Conservation (phyloP, 2,888 invertebrate genomes). For the Microctonus brassicae region DNA sequence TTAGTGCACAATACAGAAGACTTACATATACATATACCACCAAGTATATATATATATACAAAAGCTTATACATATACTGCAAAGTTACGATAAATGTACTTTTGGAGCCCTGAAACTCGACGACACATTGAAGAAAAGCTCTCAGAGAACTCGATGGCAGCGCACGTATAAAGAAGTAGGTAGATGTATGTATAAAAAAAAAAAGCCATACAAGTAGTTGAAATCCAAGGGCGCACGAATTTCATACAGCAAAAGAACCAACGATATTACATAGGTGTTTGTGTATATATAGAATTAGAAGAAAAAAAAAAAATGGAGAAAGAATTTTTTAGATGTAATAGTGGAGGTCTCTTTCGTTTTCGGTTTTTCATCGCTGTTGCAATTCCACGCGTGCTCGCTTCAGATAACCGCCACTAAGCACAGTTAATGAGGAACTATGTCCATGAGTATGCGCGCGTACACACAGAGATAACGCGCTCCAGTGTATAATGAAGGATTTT, state of each 20-base stretch:
- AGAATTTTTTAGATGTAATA: constrained; percentile 10
- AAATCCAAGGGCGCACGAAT: neutral
- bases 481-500: neutral
- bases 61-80: constrained; percentile 14
- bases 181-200: too few species aligned
- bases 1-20: neutral
- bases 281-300: too few species aligned
- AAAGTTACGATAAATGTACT: constrained; percentile 33
- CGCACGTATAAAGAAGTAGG: too few species aligned
- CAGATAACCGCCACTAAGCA: constrained; percentile 57
- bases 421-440: constrained; percentile 47
- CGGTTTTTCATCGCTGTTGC: constrained; percentile 30
- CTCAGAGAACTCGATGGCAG: constrained; percentile 10
- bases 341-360: neutral
- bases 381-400: constrained; percentile 53
- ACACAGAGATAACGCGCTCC: neutral
- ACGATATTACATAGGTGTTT: too few species aligned
- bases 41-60: neutral
- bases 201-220: neutral
- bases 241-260: too few species aligned
- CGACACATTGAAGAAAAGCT: constrained; percentile 22
- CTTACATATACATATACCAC: neutral
- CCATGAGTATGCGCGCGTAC: constrained; percentile 43
- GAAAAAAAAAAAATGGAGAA: constrained; percentile 1
- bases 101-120: constrained; percentile 29